A percentile compares a stretch with the other conserved stretches of the same genome.
phyloP scores from a whole-genome alignment of 1,140 invertebrate genomes.

The Cotesia typhae region DNA sequence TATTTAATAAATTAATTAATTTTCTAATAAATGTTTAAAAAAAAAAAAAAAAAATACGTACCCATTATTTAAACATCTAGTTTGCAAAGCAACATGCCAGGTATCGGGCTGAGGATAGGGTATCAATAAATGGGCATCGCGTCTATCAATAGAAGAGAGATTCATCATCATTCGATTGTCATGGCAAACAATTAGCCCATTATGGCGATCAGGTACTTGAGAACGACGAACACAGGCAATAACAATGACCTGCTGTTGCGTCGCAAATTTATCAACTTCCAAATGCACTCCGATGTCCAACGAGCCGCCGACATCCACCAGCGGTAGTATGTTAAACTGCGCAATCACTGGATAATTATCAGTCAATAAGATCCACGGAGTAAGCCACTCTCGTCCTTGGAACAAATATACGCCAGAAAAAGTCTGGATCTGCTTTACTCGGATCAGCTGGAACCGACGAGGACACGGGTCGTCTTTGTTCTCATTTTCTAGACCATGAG shows the following conservation, averaged over 20 bases:
- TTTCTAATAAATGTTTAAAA: conserved; percentile 3
- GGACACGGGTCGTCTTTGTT: conserved; percentile 55
- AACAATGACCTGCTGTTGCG: conserved; percentile 55
- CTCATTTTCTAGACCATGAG: conserved; percentile 38
- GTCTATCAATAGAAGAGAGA: conserved; percentile 53
- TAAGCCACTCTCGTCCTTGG: conserved; percentile 66
- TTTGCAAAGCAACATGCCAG: conserved; percentile 65
- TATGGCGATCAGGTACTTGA: conserved; percentile 54
- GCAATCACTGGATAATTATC: conserved; percentile 61
- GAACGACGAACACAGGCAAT: conserved; percentile 59
- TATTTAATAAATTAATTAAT: conserved; percentile 25
- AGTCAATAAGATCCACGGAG: conserved; percentile 64
- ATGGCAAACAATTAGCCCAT: conserved; percentile 54
- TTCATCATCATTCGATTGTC: conserved; percentile 53
- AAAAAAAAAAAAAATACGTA: conserved; percentile 42
- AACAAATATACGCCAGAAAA: conserved; percentile 67
- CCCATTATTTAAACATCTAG: conserved; percentile 59
- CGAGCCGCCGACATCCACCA: conserved; percentile 69
- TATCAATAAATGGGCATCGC: conserved; percentile 58
- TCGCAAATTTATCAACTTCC: conserved; percentile 57
- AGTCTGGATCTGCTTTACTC: conserved; percentile 65
- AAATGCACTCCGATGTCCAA: conserved; percentile 63
- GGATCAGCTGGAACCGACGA: conserved; percentile 63
- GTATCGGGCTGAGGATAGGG: conserved; percentile 67
- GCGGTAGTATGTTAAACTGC: conserved; percentile 66